A percentile compares a stretch with the other conserved stretches of the same genome.
These are phyloP conservation scores for Exephanes ischioxanthus DNA, from an alignment of 2,888 invertebrate genomes.

Conservation along the genomic window DNA sequence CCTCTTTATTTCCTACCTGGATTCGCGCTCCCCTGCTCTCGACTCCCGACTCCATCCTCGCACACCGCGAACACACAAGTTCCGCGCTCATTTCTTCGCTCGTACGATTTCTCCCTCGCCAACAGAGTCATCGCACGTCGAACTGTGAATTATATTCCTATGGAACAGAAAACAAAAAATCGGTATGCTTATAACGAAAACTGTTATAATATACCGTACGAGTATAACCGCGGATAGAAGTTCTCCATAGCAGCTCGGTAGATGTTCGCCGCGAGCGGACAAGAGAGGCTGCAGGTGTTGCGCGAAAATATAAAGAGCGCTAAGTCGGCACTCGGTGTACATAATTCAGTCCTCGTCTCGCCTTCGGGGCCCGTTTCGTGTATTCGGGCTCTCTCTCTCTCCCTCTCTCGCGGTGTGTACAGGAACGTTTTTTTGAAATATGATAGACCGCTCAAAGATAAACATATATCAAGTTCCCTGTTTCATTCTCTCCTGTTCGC, in stretches of 20 bases:
- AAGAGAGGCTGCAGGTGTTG: conserved; percentile 63
- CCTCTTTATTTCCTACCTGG: conserved; percentile 29
- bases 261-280: conserved; percentile 17
- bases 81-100: conserved; percentile 29
- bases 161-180: conserved; percentile 39
- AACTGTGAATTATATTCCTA: conserved; percentile 63
- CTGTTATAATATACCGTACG: conserved; percentile 50
- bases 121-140: conserved; percentile 50
- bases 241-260: conserved; percentile 32
- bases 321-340: conserved; percentile 45
- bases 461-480: conserved; percentile 41
- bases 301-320: conserved; percentile 55
- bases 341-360: conserved; percentile 63
- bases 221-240: conserved; percentile 29
- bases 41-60: background rate
- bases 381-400: background rate
- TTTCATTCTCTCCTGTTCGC: conserved; percentile 18
- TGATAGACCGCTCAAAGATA: conserved; percentile 59
- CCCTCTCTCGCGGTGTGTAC: background rate
- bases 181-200: conserved; percentile 57
- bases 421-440: conserved; percentile 22
- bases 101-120: background rate
- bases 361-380: conserved; percentile 49
- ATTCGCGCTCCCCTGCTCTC: conserved; percentile 13
- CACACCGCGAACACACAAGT: conserved; percentile 18